phyloP scores from a whole-genome alignment of 2,113 vertebrate genomes.

The Pseudorasbora parva region DNA sequence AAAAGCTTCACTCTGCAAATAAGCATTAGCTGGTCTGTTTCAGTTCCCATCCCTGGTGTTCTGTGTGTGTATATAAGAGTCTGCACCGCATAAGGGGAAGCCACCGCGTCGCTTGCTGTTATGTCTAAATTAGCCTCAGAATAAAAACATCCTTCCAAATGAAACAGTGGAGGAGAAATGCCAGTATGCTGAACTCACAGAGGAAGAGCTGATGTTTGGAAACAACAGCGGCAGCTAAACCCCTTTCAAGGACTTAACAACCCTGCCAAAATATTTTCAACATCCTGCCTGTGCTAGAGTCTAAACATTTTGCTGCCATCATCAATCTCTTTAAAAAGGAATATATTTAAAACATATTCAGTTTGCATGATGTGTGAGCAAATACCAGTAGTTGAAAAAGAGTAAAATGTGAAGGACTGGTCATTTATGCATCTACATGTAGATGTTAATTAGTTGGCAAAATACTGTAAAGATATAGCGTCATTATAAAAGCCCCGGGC shows the following conservation, averaged over 20 bases:
- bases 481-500: not conserved
- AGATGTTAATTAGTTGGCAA: not conserved
- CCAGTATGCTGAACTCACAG: slow-evolving; percentile 18
- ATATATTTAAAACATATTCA: not conserved
- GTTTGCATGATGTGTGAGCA: not conserved
- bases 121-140: slow-evolving; percentile 34
- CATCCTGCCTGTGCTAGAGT: not conserved
- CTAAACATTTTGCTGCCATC: not conserved
- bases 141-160: slow-evolving; percentile 30
- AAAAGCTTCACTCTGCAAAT: not conserved
- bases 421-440: not conserved
- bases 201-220: slow-evolving; percentile 1
- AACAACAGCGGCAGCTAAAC: not conserved
- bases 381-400: not conserved
- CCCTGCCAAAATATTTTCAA: not conserved
- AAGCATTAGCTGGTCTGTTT: slow-evolving; percentile 17
- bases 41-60: slow-evolving; percentile 4
- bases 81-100: not conserved
- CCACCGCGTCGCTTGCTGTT: not conserved
- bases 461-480: not conserved
- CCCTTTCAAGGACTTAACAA: slow-evolving; percentile 3
- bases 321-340: not conserved
- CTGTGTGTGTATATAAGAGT: not conserved
- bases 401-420: not conserved
- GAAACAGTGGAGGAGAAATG: slow-evolving; percentile 10